Evolutionary conservation across 2,797 vertebrate genomes (phyloP).

Genomic region (Eulemur coronatus): DNA sequence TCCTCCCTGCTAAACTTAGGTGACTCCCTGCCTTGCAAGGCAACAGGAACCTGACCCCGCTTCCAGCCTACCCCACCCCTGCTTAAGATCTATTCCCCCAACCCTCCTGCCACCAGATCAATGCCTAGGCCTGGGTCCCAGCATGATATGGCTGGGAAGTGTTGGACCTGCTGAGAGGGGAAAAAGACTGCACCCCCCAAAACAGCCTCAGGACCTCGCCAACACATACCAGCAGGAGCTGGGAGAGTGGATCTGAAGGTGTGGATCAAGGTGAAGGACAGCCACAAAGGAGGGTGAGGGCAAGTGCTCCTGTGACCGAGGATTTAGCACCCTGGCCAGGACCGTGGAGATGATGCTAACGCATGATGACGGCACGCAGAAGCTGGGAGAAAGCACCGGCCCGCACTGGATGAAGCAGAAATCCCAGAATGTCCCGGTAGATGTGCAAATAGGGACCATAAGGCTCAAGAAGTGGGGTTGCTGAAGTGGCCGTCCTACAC

Average conservation of each 20-base stretch:
- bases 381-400: neutral
- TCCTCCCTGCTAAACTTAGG: neutral
- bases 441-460: neutral
- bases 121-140: neutral
- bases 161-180: neutral
- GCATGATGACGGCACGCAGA: neutral
- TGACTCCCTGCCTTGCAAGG: neutral
- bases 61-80: neutral
- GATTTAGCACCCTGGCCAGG: neutral
- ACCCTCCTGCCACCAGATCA: neutral
- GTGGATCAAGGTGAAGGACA: neutral
- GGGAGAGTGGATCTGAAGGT: neutral
- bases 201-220: neutral
- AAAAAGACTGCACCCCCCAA: neutral
- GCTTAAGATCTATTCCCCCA: neutral
- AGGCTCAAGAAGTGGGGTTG: neutral
- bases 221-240: neutral
- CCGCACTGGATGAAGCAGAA: neutral
- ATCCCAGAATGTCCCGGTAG: neutral
- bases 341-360: neutral
- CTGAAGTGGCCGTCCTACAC: fast-evolving
- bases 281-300: neutral
- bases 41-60: fast-evolving
- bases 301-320: fast-evolving
- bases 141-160: neutral